Conservation (phyloP, 1,140 invertebrate genomes). For the Drosophila fuyamai region DNA sequence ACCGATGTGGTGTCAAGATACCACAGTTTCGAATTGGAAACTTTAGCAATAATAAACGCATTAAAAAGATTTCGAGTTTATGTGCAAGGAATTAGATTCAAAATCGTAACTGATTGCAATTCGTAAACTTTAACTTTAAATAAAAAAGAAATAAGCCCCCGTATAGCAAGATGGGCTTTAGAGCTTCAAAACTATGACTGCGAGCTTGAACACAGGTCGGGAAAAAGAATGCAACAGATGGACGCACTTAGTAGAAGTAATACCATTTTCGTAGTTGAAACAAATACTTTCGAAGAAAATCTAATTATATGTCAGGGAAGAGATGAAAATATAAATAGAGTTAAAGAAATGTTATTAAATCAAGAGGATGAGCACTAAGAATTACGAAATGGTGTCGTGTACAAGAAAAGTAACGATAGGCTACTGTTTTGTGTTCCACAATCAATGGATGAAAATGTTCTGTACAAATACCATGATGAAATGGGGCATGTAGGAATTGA, state of each 20-base stretch:
- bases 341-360: neutral
- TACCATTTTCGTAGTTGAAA: neutral
- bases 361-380: conserved; percentile 1
- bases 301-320: neutral
- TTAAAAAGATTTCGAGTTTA: too few relatives aligned
- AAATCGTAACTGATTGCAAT: too few relatives aligned
- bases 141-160: neutral
- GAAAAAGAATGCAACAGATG: neutral
- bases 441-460: neutral
- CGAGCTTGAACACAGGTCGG: neutral
- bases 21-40: too few relatives aligned
- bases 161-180: neutral
- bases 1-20: too few relatives aligned
- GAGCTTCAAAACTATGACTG: neutral
- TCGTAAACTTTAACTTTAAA: neutral
- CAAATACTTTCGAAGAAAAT: too few relatives aligned
- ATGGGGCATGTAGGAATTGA: neutral
- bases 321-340: neutral
- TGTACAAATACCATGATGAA: neutral
- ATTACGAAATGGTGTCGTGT: neutral
- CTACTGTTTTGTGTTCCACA: neutral
- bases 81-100: too few relatives aligned
- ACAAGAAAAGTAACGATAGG: neutral
- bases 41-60: too few relatives aligned
- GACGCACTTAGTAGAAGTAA: neutral